Conservation (phyloP, 2,797 vertebrate genomes). For the Pseudochromis fuscus region DNA sequence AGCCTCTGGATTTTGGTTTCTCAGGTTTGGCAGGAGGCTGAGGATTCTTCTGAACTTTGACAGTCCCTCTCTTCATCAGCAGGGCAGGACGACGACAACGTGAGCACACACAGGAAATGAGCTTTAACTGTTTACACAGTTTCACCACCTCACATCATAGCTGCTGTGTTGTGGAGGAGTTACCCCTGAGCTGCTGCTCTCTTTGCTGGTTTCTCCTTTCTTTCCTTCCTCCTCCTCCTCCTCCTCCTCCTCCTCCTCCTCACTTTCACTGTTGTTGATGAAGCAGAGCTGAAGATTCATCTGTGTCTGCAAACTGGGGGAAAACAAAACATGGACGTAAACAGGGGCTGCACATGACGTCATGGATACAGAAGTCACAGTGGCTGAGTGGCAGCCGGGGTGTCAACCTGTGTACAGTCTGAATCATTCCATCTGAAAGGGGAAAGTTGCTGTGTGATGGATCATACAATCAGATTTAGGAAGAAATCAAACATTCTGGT, state of each 20-base stretch:
- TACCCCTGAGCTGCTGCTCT: conserved; percentile 44
- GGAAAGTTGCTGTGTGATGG: no score
- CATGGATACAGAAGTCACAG: neutral
- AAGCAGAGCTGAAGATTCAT: conserved; percentile 89
- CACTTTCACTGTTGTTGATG: conserved; percentile 89
- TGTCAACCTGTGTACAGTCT: no score
- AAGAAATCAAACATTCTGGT: no score
- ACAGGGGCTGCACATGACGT: no score
- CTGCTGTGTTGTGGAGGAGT: neutral
- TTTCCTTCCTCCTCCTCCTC: conserved; percentile 56
- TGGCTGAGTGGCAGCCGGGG: no score
- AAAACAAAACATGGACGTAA: conserved; percentile 3
- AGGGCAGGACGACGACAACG: neutral
- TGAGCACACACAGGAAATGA: rapidly evolving
- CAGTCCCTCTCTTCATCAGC: conserved; percentile 41
- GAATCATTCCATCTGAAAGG: no score
- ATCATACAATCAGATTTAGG: no score
- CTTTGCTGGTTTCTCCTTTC: conserved; percentile 41
- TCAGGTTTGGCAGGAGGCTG: conserved; percentile 52
- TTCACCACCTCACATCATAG: neutral
- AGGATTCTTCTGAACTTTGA: conserved; percentile 51
- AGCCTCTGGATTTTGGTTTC: conserved; percentile 74
- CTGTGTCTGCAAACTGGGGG: conserved; percentile 83
- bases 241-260: conserved; percentile 77
- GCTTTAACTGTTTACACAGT: neutral